Evolutionary conservation across 2,797 vertebrate genomes (phyloP).

Genomic region (Nyctalus aviator): DNA sequence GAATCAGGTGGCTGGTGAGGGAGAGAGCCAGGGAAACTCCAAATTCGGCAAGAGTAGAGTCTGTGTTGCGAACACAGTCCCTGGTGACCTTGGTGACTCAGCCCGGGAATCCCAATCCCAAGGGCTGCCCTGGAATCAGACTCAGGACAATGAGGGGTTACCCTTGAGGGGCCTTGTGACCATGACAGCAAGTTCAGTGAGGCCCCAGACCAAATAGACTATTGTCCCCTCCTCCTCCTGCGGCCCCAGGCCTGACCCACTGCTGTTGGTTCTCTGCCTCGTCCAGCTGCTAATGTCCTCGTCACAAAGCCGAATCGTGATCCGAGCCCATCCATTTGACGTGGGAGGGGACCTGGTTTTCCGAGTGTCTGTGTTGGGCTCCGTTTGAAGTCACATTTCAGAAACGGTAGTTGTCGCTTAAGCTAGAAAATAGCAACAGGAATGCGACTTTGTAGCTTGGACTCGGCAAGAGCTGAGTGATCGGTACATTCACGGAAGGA

Average conservation of each 20-base stretch:
- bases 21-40: constrained; percentile 78
- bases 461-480: neutral
- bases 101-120: constrained; percentile 71
- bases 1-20: constrained; percentile 15
- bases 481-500: neutral
- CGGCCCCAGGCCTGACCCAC: neutral
- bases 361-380: neutral
- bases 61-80: constrained; percentile 21
- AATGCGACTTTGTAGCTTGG: neutral
- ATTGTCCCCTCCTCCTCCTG: neutral
- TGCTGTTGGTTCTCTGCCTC: neutral
- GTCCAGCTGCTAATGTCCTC: neutral
- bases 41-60: constrained; percentile 61
- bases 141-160: neutral
- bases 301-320: neutral
- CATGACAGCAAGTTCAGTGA: constrained; percentile 4
- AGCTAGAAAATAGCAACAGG: neutral
- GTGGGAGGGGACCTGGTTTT: neutral
- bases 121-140: constrained; percentile 47
- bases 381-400: neutral
- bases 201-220: neutral
- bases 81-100: constrained; percentile 73
- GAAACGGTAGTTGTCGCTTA: neutral
- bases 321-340: neutral
- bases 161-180: neutral